Evolutionary conservation across 2,888 invertebrate species (phyloP).

Genomic region (Hirtodrosophila duncani): DNA sequence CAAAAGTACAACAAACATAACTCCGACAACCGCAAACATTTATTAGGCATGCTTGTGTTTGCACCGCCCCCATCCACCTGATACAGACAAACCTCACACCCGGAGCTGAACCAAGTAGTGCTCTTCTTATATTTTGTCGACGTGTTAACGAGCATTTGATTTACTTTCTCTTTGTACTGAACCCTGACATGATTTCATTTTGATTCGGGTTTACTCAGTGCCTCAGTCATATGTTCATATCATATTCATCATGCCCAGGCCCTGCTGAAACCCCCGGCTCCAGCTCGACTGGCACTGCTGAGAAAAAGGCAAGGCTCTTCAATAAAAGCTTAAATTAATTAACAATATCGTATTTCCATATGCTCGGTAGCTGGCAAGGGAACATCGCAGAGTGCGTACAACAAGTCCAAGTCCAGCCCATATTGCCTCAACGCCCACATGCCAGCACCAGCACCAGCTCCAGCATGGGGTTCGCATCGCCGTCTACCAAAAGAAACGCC

Average conservation of each 20-base stretch:
- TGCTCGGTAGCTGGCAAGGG: conserved; percentile 32
- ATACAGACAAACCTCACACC: not conserved
- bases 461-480: no score
- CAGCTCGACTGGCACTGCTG: conserved; percentile 36
- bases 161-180: conserved; percentile 39
- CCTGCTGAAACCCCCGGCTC: not conserved
- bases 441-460: no score
- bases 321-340: conserved; percentile 68
- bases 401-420: conserved; percentile 31
- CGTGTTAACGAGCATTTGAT: conserved; percentile 50
- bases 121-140: not conserved
- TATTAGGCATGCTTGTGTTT: conserved; percentile 9
- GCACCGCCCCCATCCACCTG: not conserved
- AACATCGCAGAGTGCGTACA: conserved; percentile 26
- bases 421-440: not conserved
- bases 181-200: conserved; percentile 40
- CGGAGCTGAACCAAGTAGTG: not conserved
- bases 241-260: no score
- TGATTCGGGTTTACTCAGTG: conserved; percentile 44
- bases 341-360: conserved; percentile 66
- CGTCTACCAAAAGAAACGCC: conserved; percentile 35
- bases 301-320: conserved; percentile 34
- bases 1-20: no score
- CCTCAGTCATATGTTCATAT: conserved; percentile 2
- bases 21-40: conserved; percentile 15